Evolutionary conservation across 2,113 vertebrate species (phyloP).

Genomic region (Siphamia tubifer): DNA sequence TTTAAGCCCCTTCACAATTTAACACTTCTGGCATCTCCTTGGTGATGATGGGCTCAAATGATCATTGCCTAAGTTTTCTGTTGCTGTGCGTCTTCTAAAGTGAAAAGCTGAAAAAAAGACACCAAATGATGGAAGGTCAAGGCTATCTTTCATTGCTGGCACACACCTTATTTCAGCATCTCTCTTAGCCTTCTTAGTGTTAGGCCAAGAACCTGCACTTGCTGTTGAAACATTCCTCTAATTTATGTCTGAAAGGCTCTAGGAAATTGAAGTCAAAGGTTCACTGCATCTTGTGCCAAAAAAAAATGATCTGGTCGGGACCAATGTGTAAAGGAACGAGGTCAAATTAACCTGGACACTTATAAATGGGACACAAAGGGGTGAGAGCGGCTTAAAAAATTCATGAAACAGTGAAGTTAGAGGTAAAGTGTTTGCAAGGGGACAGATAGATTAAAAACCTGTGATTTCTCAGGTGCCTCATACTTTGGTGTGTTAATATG

Average conservation of each 20-base stretch:
- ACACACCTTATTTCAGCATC: slow-evolving; percentile 31
- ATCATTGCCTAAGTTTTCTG: neutral
- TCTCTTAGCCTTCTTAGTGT: slow-evolving; percentile 31
- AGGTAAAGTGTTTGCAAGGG: slow-evolving; percentile 9
- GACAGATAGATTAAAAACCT: slow-evolving; percentile 9
- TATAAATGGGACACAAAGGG: slow-evolving; percentile 51
- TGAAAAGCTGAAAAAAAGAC: neutral
- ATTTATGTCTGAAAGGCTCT: slow-evolving; percentile 66
- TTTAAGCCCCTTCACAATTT: too few relatives aligned
- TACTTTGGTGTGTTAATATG: neutral
- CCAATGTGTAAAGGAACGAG: slow-evolving; percentile 51
- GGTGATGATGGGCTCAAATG: too few relatives aligned
- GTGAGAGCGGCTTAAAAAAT: slow-evolving; percentile 39
- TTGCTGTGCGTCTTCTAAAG: neutral
- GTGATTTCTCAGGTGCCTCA: slow-evolving; percentile 17
- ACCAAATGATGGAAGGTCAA: slow-evolving; percentile 34
- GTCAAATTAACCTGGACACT: slow-evolving; percentile 66
- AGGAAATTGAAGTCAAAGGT: slow-evolving; percentile 81
- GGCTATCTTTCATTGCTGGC: slow-evolving; percentile 39
- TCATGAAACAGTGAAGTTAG: slow-evolving; percentile 43
- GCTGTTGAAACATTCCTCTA: slow-evolving; percentile 68
- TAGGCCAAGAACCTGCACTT: slow-evolving; percentile 37
- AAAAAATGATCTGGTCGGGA: slow-evolving; percentile 60
- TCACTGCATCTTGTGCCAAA: slow-evolving; percentile 66
- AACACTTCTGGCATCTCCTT: too few relatives aligned